These are phyloP conservation scores for Drosophila setosimentum DNA, from an alignment of 2,888 invertebrate species.

Conservation along the genomic window DNA sequence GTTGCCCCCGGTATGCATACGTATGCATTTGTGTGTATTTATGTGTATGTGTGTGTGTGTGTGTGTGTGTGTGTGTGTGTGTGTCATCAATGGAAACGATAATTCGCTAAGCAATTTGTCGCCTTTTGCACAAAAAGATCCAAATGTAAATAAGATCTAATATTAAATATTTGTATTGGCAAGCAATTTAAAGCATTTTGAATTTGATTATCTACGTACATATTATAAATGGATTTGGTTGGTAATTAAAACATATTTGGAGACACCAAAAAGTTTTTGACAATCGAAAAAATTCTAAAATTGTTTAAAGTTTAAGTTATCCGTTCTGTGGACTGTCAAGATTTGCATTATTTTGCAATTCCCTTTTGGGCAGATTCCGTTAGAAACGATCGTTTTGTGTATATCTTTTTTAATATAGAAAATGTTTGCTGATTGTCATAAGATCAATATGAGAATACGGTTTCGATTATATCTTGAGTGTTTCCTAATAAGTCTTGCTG, in stretches of 20 bases:
- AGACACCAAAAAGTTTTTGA: no score
- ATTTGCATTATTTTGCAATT: no score
- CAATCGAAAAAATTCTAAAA: no score
- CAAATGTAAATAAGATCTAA: constrained; percentile 19
- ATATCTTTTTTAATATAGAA: neutral
- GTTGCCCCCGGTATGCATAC: constrained; percentile 4
- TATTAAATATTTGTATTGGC: constrained; percentile 1
- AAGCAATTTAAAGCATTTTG: constrained; percentile 13
- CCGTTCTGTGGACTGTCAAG: no score
- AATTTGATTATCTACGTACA: no score
- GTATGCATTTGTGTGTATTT: neutral
- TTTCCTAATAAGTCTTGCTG: neutral
- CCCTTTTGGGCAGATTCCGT: no score
- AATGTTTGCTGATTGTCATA: neutral
- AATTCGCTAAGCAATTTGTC: constrained; percentile 46
- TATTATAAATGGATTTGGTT: no score
- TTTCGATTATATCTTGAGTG: neutral
- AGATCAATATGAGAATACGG: neutral
- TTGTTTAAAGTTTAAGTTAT: no score
- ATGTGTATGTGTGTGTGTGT: neutral
- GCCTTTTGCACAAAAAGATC: constrained; percentile 25
- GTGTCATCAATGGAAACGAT: constrained; percentile 12
- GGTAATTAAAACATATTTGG: no score
- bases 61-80: neutral
- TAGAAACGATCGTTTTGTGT: neutral